phyloP scores from a whole-genome alignment of 2,888 invertebrate species.

The Chorisops tibialis region DNA sequence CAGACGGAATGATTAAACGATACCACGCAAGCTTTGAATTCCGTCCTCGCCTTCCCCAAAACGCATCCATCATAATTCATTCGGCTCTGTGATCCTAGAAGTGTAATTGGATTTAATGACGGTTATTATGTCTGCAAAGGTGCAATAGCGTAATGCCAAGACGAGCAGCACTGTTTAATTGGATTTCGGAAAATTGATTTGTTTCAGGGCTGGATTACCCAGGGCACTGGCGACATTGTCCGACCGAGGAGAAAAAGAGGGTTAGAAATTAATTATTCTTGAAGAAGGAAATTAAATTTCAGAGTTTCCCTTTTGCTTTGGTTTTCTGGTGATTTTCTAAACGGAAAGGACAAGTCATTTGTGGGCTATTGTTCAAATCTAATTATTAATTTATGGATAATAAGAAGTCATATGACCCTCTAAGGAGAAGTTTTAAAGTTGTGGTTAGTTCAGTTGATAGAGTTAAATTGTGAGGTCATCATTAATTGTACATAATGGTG shows the following conservation, averaged over 20 bases:
- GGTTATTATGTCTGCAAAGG: constrained; percentile 1
- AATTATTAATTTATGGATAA: neutral
- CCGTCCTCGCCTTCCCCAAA: neutral
- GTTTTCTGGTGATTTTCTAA: neutral
- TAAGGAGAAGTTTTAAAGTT: no score
- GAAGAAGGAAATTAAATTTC: constrained; percentile 15
- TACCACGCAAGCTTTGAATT: neutral
- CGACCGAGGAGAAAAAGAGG: neutral
- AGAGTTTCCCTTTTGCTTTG: constrained; percentile 2
- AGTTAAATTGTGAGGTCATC: no score
- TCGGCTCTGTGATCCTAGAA: neutral
- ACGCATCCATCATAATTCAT: constrained; percentile 8
- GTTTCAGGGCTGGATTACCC: neutral
- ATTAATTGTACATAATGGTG: no score
- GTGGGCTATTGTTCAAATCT: neutral
- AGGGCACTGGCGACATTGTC: no score
- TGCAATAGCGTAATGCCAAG: neutral
- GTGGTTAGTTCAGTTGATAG: no score
- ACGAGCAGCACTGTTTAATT: neutral
- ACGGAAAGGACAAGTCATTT: neutral
- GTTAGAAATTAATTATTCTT: constrained; percentile 13
- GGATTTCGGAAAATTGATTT: constrained; percentile 14
- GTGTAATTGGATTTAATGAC: constrained; percentile 16
- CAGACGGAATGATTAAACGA: constrained; percentile 16
- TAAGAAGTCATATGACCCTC: no score